Percentiles rank a stretch among this genome's conserved stretches.
Conservation (phyloP, 2,113 vertebrate genomes). For the Agapornis roseicollis region DNA sequence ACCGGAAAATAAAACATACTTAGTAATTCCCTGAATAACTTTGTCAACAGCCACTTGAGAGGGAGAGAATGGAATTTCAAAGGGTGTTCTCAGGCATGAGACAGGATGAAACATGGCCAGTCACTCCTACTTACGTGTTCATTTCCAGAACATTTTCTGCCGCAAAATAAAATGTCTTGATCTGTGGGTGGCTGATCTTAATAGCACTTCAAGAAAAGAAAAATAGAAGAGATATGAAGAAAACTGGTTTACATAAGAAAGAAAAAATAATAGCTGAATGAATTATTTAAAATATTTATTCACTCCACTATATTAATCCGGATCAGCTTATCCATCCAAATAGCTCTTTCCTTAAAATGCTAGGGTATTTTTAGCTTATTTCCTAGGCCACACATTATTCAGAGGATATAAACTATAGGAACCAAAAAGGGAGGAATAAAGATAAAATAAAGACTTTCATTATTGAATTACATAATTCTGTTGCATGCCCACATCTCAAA, state of each 20-base stretch:
- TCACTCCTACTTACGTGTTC: conserved; percentile 84
- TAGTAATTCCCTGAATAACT: neutral
- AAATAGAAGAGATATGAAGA: neutral
- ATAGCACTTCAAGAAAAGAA: conserved; percentile 82
- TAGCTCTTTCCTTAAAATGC: neutral
- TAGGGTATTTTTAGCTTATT: neutral
- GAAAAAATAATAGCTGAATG: neutral
- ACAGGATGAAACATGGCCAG: neutral
- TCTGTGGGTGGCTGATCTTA: conserved; percentile 92
- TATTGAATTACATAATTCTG: neutral
- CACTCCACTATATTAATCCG: neutral
- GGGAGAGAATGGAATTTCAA: neutral
- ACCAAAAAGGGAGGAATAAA: neutral
- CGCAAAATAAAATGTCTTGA: conserved; percentile 96
- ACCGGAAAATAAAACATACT: neutral
- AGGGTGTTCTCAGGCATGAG: neutral
- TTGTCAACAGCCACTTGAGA: neutral
- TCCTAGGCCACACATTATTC: neutral
- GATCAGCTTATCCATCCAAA: neutral
- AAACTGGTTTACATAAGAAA: neutral
- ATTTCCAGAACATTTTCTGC: conserved; percentile 92
- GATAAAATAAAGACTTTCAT: neutral
- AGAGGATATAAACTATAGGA: neutral
- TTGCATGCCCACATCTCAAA: neutral
- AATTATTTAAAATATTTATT: neutral